Percentiles rank a stretch among this genome's conserved stretches.
Conservation (phyloP, 1,140 invertebrate species). For the Adoxophyes honmai region DNA sequence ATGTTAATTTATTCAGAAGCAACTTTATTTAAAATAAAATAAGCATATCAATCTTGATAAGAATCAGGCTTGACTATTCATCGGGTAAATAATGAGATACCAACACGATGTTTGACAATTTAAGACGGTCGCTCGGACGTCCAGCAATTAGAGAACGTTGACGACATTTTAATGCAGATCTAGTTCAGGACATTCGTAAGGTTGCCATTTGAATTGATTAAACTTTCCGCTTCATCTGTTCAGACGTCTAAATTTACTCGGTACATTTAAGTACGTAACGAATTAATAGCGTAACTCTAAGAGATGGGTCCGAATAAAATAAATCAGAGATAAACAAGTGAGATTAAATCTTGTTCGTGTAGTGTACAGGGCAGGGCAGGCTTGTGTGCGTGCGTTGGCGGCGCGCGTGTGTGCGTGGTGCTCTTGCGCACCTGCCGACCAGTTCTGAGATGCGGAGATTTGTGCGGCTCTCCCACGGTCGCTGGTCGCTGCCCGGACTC, state of each 20-base stretch:
- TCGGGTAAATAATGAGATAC: slow-evolving; percentile 7
- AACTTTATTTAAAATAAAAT: background rate
- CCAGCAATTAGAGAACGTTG: background rate
- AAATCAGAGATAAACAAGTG: slow-evolving; percentile 72
- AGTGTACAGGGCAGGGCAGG: slow-evolving; percentile 36
- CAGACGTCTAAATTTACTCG: slow-evolving; percentile 8
- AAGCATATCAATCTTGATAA: slow-evolving; percentile 1
- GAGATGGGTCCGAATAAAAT: slow-evolving; percentile 63
- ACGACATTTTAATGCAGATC: slow-evolving; percentile 1
- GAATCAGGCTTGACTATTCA: background rate
- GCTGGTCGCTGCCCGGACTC: slow-evolving; percentile 67
- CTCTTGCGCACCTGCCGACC: slow-evolving; percentile 71
- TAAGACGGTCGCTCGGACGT: background rate
- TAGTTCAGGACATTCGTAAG: slow-evolving; percentile 22
- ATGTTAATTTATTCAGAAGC: slow-evolving; percentile 11
- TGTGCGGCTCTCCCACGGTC: slow-evolving; percentile 73
- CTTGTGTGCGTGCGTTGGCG: slow-evolving; percentile 29
- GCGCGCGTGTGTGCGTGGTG: slow-evolving; percentile 28
- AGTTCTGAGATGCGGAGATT: slow-evolving; percentile 76
- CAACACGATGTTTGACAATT: background rate
- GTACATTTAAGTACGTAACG: slow-evolving; percentile 48
- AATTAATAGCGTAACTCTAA: slow-evolving; percentile 69
- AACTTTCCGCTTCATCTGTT: slow-evolving; percentile 58
- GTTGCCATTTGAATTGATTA: slow-evolving; percentile 66
- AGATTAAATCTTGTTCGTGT: slow-evolving; percentile 44